These are phyloP conservation scores for Chondrosia reniformis DNA, from an alignment of 37 sponge, comb jelly and placozoan species.

Conservation along the genomic window DNA sequence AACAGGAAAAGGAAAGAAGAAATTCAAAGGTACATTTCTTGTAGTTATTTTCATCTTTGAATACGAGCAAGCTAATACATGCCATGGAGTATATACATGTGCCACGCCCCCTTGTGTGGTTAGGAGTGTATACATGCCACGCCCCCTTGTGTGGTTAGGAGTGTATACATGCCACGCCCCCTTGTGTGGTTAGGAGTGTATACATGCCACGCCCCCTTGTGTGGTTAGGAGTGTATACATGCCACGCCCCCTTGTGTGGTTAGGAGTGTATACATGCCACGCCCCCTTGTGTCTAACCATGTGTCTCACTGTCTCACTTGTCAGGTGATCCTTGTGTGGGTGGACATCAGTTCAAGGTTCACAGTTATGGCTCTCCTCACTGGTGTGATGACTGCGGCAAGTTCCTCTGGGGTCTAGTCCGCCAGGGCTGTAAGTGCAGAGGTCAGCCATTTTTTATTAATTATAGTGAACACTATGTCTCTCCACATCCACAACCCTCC, in stretches of 20 bases:
- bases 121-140: no score
- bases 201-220: no score
- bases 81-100: no score
- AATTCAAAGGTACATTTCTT: slow-evolving; percentile 23
- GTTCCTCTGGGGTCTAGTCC: slow-evolving; percentile 74
- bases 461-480: not conserved
- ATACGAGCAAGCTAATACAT: no score
- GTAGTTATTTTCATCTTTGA: no score
- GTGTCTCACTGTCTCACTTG: slow-evolving; percentile 2
- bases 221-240: no score
- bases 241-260: no score
- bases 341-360: slow-evolving; percentile 58
- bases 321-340: slow-evolving; percentile 48
- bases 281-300: not conserved
- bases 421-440: slow-evolving; percentile 76
- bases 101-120: no score
- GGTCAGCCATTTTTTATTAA: slow-evolving; percentile 21
- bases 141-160: no score
- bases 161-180: no score
- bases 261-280: no score
- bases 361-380: slow-evolving; percentile 42
- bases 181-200: no score
- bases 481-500: not conserved
- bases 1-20: not conserved
- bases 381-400: slow-evolving; percentile 80